phyloP scores from a whole-genome alignment of 1,140 invertebrate species.

The Galleria mellonella region DNA sequence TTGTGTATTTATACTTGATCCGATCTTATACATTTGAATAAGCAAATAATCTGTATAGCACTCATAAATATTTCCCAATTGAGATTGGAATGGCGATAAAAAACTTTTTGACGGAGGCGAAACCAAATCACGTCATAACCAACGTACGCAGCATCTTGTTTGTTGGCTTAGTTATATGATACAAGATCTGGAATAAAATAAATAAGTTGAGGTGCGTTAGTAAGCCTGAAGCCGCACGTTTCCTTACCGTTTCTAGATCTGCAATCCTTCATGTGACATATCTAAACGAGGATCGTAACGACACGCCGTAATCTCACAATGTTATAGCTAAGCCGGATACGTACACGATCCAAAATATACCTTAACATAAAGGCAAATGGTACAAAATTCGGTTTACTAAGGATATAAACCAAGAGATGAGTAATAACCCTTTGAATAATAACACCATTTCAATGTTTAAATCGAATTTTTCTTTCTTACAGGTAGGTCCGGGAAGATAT shows the following conservation, averaged over 20 bases:
- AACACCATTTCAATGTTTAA: constrained; percentile 40
- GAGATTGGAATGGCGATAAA: no score
- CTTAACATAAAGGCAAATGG: constrained; percentile 16
- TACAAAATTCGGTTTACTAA: constrained; percentile 2
- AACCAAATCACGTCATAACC: no score
- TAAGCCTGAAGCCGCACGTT: constrained; percentile 11
- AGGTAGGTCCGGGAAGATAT: neutral
- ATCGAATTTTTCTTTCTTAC: constrained; percentile 26
- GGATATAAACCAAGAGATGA: constrained; percentile 23
- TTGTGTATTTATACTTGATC: no score
- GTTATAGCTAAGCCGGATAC: constrained; percentile 32
- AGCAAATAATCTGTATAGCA: no score
- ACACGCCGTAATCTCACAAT: constrained; percentile 62
- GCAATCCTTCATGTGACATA: constrained; percentile 64
- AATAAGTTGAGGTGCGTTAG: constrained; percentile 11
- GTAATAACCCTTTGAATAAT: constrained; percentile 50
- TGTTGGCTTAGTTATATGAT: neutral
- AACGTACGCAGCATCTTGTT: no score
- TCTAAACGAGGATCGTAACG: constrained; percentile 72
- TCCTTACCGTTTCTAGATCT: constrained; percentile 44
- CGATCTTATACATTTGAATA: no score
- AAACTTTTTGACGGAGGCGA: no score
- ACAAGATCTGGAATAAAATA: constrained; percentile 8
- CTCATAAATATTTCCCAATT: no score
- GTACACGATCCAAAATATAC: constrained; percentile 29